Percentiles rank a stretch among this genome's conserved stretches.
phyloP scores from a whole-genome alignment of 1,140 invertebrate species.

The Drosophila subpulchrella region DNA sequence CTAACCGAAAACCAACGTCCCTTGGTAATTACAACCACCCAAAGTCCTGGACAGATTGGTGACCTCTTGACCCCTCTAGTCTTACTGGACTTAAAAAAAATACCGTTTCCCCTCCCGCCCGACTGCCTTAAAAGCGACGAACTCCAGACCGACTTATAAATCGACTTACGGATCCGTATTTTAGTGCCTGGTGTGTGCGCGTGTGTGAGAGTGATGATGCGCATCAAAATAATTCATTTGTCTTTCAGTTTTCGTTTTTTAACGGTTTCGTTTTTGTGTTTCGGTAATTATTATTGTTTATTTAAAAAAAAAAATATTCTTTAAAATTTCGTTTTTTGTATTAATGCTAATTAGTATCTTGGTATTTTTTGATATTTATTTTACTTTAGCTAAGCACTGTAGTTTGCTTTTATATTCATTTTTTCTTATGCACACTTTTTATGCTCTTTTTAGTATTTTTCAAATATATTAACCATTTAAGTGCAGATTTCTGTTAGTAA shows the following conservation, averaged over 20 bases:
- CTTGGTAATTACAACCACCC: slow-evolving; percentile 8
- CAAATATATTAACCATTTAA: not conserved
- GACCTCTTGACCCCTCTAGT: not conserved
- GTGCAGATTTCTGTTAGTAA: slow-evolving; percentile 12
- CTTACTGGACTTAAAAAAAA: not conserved
- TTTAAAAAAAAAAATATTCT: not conserved
- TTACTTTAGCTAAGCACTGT: slow-evolving; percentile 10
- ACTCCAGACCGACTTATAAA: slow-evolving; percentile 23
- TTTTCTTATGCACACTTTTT: slow-evolving; percentile 12
- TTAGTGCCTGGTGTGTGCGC: slow-evolving; percentile 67
- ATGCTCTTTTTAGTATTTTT: slow-evolving; percentile 10
- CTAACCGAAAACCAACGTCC: slow-evolving; percentile 13
- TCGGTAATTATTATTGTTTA: slow-evolving; percentile 10
- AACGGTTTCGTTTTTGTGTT: slow-evolving; percentile 18
- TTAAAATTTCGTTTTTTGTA: not conserved
- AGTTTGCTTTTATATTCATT: slow-evolving; percentile 21
- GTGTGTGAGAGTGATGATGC: slow-evolving; percentile 51
- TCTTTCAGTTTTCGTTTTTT: slow-evolving; percentile 28
- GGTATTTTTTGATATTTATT: slow-evolving; percentile 4
- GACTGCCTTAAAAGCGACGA: not conserved
- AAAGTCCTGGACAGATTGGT: slow-evolving; percentile 3
- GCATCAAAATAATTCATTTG: slow-evolving; percentile 49
- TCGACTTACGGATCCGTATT: slow-evolving; percentile 19
- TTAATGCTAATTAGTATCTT: not conserved
- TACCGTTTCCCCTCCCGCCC: not conserved